A percentile compares a stretch with the other conserved stretches of the same genome.
Conservation (phyloP, 2,888 invertebrate genomes). For the Melinaea marsaeus region DNA sequence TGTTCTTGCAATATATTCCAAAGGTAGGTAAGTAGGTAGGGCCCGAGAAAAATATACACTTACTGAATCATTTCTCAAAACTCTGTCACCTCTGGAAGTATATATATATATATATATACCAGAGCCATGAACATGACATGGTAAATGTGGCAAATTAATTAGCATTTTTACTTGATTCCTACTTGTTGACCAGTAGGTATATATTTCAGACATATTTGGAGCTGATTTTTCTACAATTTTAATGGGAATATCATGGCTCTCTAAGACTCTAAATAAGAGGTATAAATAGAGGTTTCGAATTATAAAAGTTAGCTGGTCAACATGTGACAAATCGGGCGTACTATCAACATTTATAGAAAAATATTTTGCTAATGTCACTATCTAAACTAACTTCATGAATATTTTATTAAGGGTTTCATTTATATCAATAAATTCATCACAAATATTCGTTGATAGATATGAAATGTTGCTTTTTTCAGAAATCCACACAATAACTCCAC, state of each 20-base stretch:
- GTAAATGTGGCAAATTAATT: too few species aligned
- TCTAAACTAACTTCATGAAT: slow-evolving; percentile 34
- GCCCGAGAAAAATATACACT: too few species aligned
- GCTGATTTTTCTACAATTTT: not conserved
- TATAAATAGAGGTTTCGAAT: slow-evolving; percentile 36
- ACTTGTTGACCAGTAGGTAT: too few species aligned
- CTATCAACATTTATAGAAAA: slow-evolving; percentile 36
- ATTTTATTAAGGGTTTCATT: slow-evolving; percentile 38
- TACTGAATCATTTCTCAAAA: too few species aligned
- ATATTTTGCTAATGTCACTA: slow-evolving; percentile 27
- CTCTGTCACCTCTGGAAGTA: too few species aligned
- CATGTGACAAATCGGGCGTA: slow-evolving; percentile 40
- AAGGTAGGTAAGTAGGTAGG: too few species aligned
- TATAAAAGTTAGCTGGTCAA: slow-evolving; percentile 42
- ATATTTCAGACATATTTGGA: too few species aligned
- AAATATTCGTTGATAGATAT: slow-evolving; percentile 36
- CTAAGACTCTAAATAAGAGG: not conserved
- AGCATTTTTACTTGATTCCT: too few species aligned
- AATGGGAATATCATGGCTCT: not conserved
- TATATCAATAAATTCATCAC: slow-evolving; percentile 42
- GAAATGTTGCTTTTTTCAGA: slow-evolving; percentile 24
- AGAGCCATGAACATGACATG: too few species aligned
- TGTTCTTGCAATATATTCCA: too few species aligned
- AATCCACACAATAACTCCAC: too few species aligned
- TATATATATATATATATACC: too few species aligned